These are phyloP conservation scores for Synaphobranchus kaupii DNA, from an alignment of 2,797 vertebrate species.

Conservation along the genomic window DNA sequence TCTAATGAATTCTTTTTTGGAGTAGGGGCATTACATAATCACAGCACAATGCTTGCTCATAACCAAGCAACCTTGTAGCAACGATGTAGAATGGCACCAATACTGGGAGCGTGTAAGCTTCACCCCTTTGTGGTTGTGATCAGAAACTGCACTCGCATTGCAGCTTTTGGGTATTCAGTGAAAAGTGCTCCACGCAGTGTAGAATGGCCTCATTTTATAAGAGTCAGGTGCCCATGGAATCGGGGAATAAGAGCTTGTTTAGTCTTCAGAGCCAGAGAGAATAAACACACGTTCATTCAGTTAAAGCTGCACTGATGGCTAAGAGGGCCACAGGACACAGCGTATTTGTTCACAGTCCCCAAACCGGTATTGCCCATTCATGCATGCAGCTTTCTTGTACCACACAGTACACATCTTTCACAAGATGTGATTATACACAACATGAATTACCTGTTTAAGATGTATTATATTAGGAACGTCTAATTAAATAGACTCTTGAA, in stretches of 20 bases:
- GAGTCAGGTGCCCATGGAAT: neutral
- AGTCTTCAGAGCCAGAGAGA: constrained; percentile 4
- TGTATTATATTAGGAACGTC: neutral
- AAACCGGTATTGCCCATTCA: neutral
- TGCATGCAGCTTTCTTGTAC: neutral
- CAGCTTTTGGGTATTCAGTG: neutral
- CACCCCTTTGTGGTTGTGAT: neutral
- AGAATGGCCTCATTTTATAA: neutral
- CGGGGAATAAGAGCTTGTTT: neutral
- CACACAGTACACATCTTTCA: neutral
- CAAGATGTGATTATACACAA: neutral
- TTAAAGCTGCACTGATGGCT: neutral
- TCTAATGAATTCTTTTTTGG: neutral
- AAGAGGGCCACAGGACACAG: neutral
- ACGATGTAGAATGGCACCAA: neutral
- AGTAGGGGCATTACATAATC: neutral
- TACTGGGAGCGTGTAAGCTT: neutral
- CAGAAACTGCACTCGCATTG: neutral
- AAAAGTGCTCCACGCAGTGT: neutral
- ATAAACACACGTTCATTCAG: constrained; percentile 4
- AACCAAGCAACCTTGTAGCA: neutral
- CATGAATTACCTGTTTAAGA: neutral
- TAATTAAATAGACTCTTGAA: neutral
- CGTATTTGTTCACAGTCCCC: neutral
- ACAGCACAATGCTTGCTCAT: neutral